Evolutionary conservation across 2,113 vertebrate genomes (phyloP).

Genomic region (Sterrhoptilus dennistouni): DNA sequence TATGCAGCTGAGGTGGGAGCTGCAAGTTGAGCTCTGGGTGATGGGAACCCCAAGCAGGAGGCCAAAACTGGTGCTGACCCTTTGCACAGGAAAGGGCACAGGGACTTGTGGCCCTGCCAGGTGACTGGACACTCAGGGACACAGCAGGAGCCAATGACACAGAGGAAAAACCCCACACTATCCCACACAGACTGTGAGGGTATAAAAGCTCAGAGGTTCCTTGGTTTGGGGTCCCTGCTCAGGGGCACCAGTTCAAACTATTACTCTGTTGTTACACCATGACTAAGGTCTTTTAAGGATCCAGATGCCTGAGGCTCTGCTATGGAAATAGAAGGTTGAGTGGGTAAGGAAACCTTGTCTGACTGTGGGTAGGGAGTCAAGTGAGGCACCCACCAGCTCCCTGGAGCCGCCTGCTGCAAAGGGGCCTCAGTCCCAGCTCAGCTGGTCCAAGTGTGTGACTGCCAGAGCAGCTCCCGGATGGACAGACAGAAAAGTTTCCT

Average conservation of each 20-base stretch:
- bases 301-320: neutral
- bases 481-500: neutral
- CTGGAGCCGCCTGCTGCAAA: neutral
- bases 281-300: neutral
- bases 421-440: neutral
- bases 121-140: neutral
- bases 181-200: neutral
- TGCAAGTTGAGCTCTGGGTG: neutral
- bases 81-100: neutral
- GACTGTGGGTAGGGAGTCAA: neutral
- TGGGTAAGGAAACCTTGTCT: neutral
- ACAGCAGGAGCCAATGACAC: rapidly evolving
- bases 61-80: neutral
- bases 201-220: neutral
- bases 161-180: neutral
- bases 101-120: neutral
- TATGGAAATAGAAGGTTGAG: rapidly evolving
- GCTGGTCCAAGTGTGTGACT: neutral
- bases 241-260: neutral
- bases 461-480: neutral
- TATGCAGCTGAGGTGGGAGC: neutral
- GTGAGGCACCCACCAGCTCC: rapidly evolving
- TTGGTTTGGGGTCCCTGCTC: neutral
- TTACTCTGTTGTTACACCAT: neutral
- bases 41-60: neutral